Evolutionary conservation across 1,140 invertebrate species (phyloP), one percentile per base, ranked within the genome.

Genomic region (Drosophila persimilis): DNA sequence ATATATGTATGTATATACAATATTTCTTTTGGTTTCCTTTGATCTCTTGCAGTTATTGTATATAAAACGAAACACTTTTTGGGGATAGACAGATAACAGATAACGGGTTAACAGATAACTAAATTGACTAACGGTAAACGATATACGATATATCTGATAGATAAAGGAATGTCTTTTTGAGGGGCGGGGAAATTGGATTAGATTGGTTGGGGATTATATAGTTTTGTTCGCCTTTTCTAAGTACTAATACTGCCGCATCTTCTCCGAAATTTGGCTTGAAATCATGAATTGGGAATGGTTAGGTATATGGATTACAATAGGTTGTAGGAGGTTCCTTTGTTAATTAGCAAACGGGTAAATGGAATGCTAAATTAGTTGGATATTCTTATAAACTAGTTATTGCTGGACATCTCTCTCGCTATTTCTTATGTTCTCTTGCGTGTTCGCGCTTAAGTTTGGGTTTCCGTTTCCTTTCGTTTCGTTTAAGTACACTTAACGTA

Each of bases 351-450:
- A 58, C 64, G 61, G 57, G 60, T 62, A 64, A 77, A 74, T 86
- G 81, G 81, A 86, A 86, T 86, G 81, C 45, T 67, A 55, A 60
- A 63, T 83, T 69, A 62, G 67, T 78, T 73, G 31, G 60, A 69
- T 47, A 50, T 41, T 50, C 81, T 86, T 88, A 86, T 26, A 22
- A 20, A 7, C 70, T 81, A 88, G 66, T 65, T 77, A 66, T 81
- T 77, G 75, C 57, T 65, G 61, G 73, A 58, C 61, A 63, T 73
- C 15, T 44, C 59, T 51, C 57, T 47, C 57, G 22, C 22, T 67
- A 35, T 53, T 31, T 60, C 65, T 57, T 9, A 13, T 11, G 11
- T 11, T 39, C 35, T 11, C 35, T 39, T 9, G 31, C 31, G 31
- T 35, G 31, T 35, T 35, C 3, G 31, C 31, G 31, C 35, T 39